Evolutionary conservation across 2,797 vertebrate genomes (phyloP), one percentile per base, ranked within the genome.

Genomic region (Otus scops): DNA sequence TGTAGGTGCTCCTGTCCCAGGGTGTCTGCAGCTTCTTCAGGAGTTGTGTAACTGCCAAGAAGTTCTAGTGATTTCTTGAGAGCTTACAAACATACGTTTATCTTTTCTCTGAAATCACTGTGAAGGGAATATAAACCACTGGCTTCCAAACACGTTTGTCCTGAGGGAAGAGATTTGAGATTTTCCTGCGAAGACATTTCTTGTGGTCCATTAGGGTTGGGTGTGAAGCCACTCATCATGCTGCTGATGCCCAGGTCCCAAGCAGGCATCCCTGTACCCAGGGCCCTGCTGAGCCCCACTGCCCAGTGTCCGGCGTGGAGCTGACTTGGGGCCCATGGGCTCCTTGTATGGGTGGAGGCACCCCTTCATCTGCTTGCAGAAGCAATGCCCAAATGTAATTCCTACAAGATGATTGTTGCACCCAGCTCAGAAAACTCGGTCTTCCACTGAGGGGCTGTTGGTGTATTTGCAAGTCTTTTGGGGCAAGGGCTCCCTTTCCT

Each of bases 281-380:
- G n/a, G 18, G 7, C 5, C 8, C 45, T 3, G 3, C 28, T 41
- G 38, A 48, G 43, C n/a, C 39, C 1, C 2, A 10, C 7, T 45
- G 8, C 26, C 26, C 1, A 0, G 11, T 19, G 23, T 21, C 60
- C 3, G 2, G 20, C 45, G 38, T 1, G 0, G 26, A 39, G 11
- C 14, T 23, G 15, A 26, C 47, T 64, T 45, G 26, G 51, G 59
- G 14, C 32, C 60, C 1, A 0, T 4, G 22, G 47, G 11, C 48
- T 75, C 36, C 53, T 15, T 64, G 60, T 12, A 13, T 36, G 59
- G 30, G 17, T 47, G 39, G 50, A 70, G 64, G 38, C 41, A 36
- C 32, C 27, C 34, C 47, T 67, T 80, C 13, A 20, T 43, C 43
- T 4, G 1, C 54, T 76, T 82, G 16, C 67, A 65, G 16, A 60